Percentiles rank a stretch among this genome's conserved stretches.
These are phyloP conservation scores for Nebria brevicollis DNA, from an alignment of 2,888 invertebrate genomes.

Conservation along the genomic window DNA sequence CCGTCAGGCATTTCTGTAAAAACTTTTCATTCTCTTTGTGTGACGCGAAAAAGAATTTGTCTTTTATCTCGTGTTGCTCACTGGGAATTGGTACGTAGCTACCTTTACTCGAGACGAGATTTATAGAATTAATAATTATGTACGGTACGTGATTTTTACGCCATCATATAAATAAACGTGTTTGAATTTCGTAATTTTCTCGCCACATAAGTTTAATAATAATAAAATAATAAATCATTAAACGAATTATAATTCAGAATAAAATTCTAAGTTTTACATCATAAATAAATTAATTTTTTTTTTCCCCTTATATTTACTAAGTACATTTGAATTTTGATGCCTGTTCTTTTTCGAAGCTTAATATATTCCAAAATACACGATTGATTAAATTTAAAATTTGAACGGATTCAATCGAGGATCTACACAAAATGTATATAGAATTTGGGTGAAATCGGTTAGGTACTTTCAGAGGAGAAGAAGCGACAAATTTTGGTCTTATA, in stretches of 20 bases:
- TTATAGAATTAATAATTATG: slow-evolving; percentile 47
- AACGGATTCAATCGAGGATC: too few species aligned
- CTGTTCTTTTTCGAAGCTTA: too few species aligned
- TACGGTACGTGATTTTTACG: slow-evolving; percentile 43
- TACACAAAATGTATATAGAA: too few species aligned
- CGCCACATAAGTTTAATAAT: not conserved
- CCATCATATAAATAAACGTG: slow-evolving; percentile 19
- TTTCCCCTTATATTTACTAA: too few species aligned
- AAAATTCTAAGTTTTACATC: too few species aligned
- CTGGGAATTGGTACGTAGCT: slow-evolving; percentile 22
- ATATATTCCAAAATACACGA: too few species aligned
- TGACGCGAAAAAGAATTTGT: slow-evolving; percentile 34
- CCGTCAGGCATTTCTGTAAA: slow-evolving; percentile 38
- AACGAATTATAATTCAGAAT: not conserved
- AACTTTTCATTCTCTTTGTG: slow-evolving; percentile 40
- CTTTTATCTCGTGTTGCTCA: slow-evolving; percentile 33
- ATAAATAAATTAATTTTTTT: too few species aligned
- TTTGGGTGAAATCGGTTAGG: too few species aligned
- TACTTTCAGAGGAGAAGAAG: too few species aligned
- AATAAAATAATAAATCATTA: not conserved
- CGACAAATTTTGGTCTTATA: too few species aligned
- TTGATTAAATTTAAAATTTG: too few species aligned
- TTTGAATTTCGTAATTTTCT: slow-evolving; percentile 37
- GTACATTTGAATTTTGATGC: too few species aligned
- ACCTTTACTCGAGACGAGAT: slow-evolving; percentile 18